Base-by-base conservation (phyloP, 2,113 vertebrate genomes). In the Nycticryphes semicollaris region DNA sequence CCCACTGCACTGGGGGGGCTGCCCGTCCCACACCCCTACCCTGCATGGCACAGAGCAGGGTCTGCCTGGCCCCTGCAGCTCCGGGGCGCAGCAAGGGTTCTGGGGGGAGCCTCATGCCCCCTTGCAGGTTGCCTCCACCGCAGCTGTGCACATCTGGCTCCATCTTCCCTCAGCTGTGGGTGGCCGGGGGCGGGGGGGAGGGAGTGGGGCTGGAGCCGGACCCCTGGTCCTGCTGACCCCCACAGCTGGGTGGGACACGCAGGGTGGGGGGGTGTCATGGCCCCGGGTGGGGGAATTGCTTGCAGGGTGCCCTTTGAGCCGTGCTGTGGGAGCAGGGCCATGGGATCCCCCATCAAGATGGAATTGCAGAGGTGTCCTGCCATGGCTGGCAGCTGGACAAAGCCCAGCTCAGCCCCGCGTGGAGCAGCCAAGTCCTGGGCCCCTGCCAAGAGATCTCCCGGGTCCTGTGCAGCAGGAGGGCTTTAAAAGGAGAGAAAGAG, bases 401-500 rank as follows among this genome's bases (percentile, higher is more conserved):
- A 83, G 79, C 83, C 56, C 93, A 43, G 94, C 90, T 80, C 92
- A 48, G 89, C 0, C 1, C 80, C 12, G 35, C 27, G 78, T 14
- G 1, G 28, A 78, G 85, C 88, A 76, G 91, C 84, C 77, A 27
- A n/a, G 2, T 4, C 54, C 94, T 93, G 96, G 93, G 72, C 50
- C 2, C 0, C 4, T 18, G 89, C 96, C 94, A 94, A 6, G 73
- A 69, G 80, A 67, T 60, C 17, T 86, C 77, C 89, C 63, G 3
- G 4, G 86, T 39, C 72, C 89, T 33, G 89, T 47, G 3, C 64
- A 70, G 86, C 17, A 63, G 1, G 12, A 94, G 91, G 78, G 80
- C 96, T 97, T 95, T 94, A 94, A 97, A 96, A 94, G 93, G 95
- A 89, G 91, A 95, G 76, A 70, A 67, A 7, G 54, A 50, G 54